Evolutionary conservation across 2,113 vertebrate genomes (phyloP), one percentile per base, ranked within the genome.

Genomic region (Ageneiosus marmoratus): DNA sequence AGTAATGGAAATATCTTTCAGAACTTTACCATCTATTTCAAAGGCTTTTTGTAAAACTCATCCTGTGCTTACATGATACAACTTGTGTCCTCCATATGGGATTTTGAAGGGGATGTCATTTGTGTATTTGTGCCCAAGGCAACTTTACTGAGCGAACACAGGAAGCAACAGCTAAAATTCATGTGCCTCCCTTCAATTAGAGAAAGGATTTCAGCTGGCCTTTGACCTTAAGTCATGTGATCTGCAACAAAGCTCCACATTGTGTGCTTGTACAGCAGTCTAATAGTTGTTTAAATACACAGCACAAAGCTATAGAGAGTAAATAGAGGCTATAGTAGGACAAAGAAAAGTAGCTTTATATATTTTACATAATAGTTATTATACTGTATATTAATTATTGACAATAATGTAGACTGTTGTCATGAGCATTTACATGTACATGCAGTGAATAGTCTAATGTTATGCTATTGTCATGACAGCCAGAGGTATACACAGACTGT

Each of bases 1-100:
- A 15, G 4, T 24, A 70, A 46, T n/a, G 37, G 37, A 46, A 70
- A 70, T 63, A 13, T 32, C 27, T 13, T 63, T 63, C 27, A 20
- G 44, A 29, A 77, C 8, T 2, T 5, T 46, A 56, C 62, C 58
- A 44, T 65, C 34, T 24, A 1, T 34, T 50, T n/a, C n/a, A 48
- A n/a, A 63, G 63, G 1, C n/a, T 32, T 63, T 67, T 37, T 22
- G 2, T 10, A 22, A 37, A 16, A 37, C 16, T 11, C 4, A 13
- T 62, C 12, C n/a, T 62, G 27, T 29, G 7, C 37, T 67, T 37
- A 6, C 16, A 22, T 1, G 20, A 22, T 67, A 37, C 56, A 18
- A 60, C 79, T 29, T 75, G 81, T 83, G 46, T 83, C 22, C 55
- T 84, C 72, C 22, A 83, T 18, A 37, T 16, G 34, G 48, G 69